Base-by-base conservation (phyloP, 2,888 invertebrate species). In the Barypeithes pellucidus region DNA sequence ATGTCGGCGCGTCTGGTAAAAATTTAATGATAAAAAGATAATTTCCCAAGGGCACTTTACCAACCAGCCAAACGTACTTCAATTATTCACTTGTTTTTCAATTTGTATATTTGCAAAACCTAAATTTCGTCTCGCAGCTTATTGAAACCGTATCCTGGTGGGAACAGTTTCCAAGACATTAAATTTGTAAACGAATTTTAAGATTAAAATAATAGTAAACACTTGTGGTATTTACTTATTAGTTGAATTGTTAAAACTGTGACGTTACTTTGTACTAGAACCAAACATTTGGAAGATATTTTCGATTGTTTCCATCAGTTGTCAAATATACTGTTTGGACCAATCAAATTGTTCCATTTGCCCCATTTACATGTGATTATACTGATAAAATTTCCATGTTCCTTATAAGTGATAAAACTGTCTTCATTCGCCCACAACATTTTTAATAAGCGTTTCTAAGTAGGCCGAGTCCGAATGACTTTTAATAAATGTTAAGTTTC, bases 1-100 rank as follows among this genome's bases (percentile, higher is more conserved):
- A 43, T 43, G 14, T 3, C 1, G 8, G 7, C 1, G 8, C 8
- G 43, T 43, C 14, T 16, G 43, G 14, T n/a, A 16, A 5, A 43
- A 43, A 43, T 43, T 43, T 43, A 3, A 43, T 7, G 16, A 43
- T 43, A 14, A 50, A 50, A 22, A 50, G n/a, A 50, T 22, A 20
- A 50, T 50, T 50, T 50, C 50, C 50, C 50, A 24, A 22, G 22
- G 50, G 50, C n/a, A 11, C n/a, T 50, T 50, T 50, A 3, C 22
- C 20, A 22, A 22, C 50, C 50, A 22, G n/a, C 22, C n/a, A 50
- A 24, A 50, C 50, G 50, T 50, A 50, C 11, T 50, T 50, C 12
- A 50, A 50, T 50, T 50, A 50, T 22, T 50, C 22, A 50, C 50
- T 9, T 50, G 50, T 22, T 22, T 22, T 50, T 24, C 22, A 22